Conservation (phyloP, 2,797 vertebrate genomes). For the Scleropages formosus region DNA sequence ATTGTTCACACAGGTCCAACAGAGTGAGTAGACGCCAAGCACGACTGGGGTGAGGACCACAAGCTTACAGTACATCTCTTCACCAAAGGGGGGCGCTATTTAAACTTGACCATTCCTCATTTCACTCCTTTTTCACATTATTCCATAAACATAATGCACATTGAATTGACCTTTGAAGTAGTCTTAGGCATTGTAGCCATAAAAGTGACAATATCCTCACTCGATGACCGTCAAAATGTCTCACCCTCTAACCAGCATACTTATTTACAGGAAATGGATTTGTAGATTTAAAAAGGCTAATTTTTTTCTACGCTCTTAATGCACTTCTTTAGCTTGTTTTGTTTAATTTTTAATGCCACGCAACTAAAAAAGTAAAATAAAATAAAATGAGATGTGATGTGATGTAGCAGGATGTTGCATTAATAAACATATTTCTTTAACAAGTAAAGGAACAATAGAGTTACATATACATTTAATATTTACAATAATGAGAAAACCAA, state of each 20-base stretch:
- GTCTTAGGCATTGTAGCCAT: not conserved
- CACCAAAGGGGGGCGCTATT: slow-evolving; percentile 23
- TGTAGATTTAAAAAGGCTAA: slow-evolving; percentile 28
- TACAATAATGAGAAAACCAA: slow-evolving; percentile 48
- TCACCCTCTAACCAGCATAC: slow-evolving; percentile 2
- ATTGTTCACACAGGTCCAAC: not conserved
- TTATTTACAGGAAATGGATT: slow-evolving; percentile 25
- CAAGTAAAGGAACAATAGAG: slow-evolving; percentile 50
- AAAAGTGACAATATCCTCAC: not conserved
- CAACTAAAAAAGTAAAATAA: slow-evolving; percentile 26
- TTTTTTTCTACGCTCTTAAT: slow-evolving; percentile 35
- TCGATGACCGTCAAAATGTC: not conserved
- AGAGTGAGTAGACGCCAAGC: not conserved
- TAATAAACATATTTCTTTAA: slow-evolving; percentile 16
- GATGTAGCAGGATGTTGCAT: slow-evolving; percentile 37
- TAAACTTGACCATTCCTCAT: not conserved
- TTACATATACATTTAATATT: slow-evolving; percentile 60
- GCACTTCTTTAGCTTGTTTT: slow-evolving; percentile 26
- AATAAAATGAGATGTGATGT: slow-evolving; percentile 46
- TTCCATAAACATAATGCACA: slow-evolving; percentile 2
- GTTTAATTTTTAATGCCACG: slow-evolving; percentile 36
- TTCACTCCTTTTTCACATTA: slow-evolving; percentile 2
- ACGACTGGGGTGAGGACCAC: not conserved
- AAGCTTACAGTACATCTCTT: not conserved
- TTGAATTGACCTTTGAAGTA: slow-evolving; percentile 1